phyloP scores from a whole-genome alignment of 2,113 vertebrate species.

The Pristiophorus japonicus region DNA sequence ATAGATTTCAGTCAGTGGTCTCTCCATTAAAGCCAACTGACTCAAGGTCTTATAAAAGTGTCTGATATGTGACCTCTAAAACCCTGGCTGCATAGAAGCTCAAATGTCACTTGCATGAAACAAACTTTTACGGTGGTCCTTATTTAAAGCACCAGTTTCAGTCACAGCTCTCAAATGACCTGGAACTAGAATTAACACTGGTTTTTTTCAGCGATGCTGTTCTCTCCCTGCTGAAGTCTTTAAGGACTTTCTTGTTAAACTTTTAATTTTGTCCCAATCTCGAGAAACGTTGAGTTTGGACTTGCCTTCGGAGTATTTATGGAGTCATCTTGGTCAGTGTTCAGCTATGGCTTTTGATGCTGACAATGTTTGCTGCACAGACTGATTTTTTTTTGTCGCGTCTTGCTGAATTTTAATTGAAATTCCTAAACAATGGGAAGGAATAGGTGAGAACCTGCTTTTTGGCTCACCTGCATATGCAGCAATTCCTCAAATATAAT shows the following conservation, averaged over 20 bases:
- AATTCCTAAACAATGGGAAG: background rate
- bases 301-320: background rate
- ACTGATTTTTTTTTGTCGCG: background rate
- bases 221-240: background rate
- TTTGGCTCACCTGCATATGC: background rate
- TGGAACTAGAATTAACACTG: background rate
- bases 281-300: background rate
- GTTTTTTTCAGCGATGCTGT: background rate
- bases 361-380: background rate
- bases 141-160: background rate
- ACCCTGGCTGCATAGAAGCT: background rate
- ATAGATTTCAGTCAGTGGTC: background rate
- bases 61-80: background rate
- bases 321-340: background rate
- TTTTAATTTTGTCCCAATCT: background rate
- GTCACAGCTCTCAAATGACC: background rate
- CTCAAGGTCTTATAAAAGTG: background rate
- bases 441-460: background rate
- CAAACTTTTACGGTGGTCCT: background rate
- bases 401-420: slow-evolving; percentile 29
- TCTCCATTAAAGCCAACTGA: background rate
- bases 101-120: background rate
- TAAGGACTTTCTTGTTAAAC: background rate
- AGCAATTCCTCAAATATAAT: background rate
- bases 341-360: background rate